phyloP scores from a whole-genome alignment of 2,797 vertebrate species.

The Caiman crocodilus region DNA sequence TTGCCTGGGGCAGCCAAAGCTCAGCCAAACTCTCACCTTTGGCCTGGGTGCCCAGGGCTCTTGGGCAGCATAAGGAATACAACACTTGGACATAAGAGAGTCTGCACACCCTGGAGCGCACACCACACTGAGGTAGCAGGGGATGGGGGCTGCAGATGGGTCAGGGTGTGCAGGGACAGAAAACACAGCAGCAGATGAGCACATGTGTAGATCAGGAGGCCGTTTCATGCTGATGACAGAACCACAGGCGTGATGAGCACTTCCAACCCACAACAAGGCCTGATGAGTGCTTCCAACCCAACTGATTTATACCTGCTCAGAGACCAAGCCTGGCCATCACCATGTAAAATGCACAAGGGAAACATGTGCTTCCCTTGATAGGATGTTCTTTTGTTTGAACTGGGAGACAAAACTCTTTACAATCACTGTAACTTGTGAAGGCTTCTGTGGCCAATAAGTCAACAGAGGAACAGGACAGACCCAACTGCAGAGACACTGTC shows the following conservation, averaged over 20 bases:
- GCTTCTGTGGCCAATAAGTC: not conserved
- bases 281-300: not conserved
- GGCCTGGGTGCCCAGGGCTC: not conserved
- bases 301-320: not conserved
- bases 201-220: not conserved
- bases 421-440: not conserved
- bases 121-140: not conserved
- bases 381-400: not conserved
- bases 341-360: not conserved
- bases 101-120: not conserved
- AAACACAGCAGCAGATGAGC: not conserved
- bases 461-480: not conserved
- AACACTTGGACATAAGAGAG: accelerated
- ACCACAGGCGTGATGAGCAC: not conserved
- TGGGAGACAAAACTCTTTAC: slow-evolving; percentile 27
- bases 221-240: not conserved
- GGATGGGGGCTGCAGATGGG: not conserved
- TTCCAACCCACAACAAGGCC: not conserved
- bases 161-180: accelerated
- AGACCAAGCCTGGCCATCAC: not conserved
- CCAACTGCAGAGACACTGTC: not conserved
- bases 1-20: not conserved
- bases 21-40: not conserved
- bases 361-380: slow-evolving; percentile 3
- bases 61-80: not conserved